Base-by-base conservation (phyloP, 2,113 vertebrate species). In the Hipposideros armiger region DNA sequence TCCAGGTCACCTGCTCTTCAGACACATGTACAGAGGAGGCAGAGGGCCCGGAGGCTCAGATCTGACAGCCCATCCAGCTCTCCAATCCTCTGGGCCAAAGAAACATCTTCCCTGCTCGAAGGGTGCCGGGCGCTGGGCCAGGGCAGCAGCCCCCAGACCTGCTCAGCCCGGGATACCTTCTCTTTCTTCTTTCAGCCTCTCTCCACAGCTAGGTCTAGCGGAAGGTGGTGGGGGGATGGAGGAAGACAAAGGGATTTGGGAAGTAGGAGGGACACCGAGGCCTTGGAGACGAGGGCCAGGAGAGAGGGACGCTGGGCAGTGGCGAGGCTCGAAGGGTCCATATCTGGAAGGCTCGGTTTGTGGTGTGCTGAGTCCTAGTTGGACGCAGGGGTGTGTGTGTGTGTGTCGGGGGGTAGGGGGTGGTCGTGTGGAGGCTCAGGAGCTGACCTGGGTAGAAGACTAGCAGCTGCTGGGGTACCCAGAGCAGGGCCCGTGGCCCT, bases 301-400 rank as follows among this genome's bases (percentile, higher is more conserved):
- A 36, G 50, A 76, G 26, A 52, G 74, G n/a, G 28, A 78, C 50
- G 32, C 7, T 30, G 30, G 45, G 66, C 2, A 22, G 5, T 4
- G 28, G 50, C 56, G 70, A 26, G 20, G 42, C 19, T 0, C 7
- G 0, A 3, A 81, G 56, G n/a, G 4, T 14, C 36, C 26, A 30
- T 4, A 10, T 4, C 3, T 32, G 9, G 69, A 60, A 9, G 30
- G 40, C 28, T 8, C 24, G 2, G 36, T 16, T 16, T 36, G 54
- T 36, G 74, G 14, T 11, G 6, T 11, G 0, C 3, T 4, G 47
- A 62, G 54, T 40, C 17, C 22, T 17, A 4, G 28, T 11, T 42
- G 36, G 6, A 47, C 0, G 14, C 4, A 3, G 28, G 36, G 4
- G 32, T 36, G 32, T 4, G 30, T 62, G 36, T 5, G 4, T 24